phyloP scores from a whole-genome alignment of 2,888 invertebrate genomes.

The Lissocephala sabroskyi region DNA sequence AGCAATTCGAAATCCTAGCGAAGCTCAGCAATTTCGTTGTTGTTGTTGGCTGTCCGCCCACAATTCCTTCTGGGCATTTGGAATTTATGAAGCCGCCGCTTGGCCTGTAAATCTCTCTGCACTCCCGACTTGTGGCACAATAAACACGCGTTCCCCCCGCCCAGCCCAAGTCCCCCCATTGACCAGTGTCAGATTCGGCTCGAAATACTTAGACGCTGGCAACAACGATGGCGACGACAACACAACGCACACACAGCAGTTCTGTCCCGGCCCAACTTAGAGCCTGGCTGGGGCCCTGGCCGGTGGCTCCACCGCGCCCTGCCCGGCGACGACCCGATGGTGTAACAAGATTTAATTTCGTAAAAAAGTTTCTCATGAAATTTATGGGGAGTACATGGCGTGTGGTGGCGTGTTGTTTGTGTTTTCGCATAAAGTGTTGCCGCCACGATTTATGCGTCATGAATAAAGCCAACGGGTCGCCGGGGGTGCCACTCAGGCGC shows the following conservation, averaged over 20 bases:
- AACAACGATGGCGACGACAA: slow-evolving; percentile 2
- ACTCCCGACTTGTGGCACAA: slow-evolving; percentile 48
- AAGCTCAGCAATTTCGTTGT: not conserved
- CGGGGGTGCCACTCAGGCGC: slow-evolving; percentile 34
- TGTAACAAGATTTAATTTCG: slow-evolving; percentile 65
- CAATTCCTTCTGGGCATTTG: slow-evolving; percentile 57
- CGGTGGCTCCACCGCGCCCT: slow-evolving; percentile 11
- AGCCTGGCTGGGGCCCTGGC: not conserved
- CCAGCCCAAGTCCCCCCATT: slow-evolving; percentile 2
- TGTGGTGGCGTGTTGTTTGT: slow-evolving; percentile 58
- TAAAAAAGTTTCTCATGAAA: slow-evolving; percentile 63
- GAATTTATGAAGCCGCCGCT: slow-evolving; percentile 65
- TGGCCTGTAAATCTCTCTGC: slow-evolving; percentile 62
- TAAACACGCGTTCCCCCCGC: slow-evolving; percentile 59
- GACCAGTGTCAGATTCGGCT: not conserved
- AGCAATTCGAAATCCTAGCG: not conserved
- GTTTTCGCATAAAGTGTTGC: slow-evolving; percentile 68
- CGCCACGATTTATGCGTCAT: slow-evolving; percentile 67
- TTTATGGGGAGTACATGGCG: slow-evolving; percentile 66
- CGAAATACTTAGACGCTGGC: slow-evolving; percentile 4
- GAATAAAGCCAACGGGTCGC: slow-evolving; percentile 54
- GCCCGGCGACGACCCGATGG: slow-evolving; percentile 23
- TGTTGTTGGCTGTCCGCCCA: slow-evolving; percentile 43
- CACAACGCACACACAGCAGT: not conserved
- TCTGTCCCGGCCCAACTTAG: not conserved